Conservation (phyloP, 1,140 invertebrate species). For the Platorchestia sp. region DNA sequence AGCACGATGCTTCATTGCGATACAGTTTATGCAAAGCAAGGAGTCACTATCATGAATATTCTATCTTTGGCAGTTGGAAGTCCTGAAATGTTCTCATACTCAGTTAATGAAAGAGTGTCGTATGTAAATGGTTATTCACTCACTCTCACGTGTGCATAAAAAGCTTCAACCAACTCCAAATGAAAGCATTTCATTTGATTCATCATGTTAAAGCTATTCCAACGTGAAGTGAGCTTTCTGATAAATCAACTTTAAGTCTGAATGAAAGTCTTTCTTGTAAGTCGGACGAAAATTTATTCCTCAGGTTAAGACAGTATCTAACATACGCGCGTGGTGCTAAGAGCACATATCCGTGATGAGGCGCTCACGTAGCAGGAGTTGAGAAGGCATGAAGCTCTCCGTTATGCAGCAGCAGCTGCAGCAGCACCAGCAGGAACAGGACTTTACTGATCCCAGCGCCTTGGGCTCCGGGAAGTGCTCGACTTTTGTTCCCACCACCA, state of each 20-base stretch:
- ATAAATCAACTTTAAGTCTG: no score
- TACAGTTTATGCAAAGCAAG: not conserved
- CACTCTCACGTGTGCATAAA: no score
- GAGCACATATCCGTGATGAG: not conserved
- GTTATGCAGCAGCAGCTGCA: not conserved
- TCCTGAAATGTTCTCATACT: no score
- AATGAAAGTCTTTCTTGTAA: no score
- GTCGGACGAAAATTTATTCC: no score
- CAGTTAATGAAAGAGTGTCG: not conserved
- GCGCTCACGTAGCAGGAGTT: not conserved
- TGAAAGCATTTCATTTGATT: no score
- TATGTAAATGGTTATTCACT: not conserved
- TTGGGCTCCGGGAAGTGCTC: conserved; percentile 8
- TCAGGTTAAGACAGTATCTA: no score
- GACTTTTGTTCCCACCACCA: not conserved
- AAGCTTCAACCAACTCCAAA: no score
- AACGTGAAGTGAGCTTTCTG: no score
- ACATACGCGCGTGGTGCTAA: not conserved
- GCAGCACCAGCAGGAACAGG: conserved; percentile 1
- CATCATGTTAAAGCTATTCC: no score
- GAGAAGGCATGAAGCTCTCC: not conserved
- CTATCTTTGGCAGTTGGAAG: no score
- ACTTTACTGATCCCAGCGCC: not conserved
- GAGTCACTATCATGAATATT: no score
- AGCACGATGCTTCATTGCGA: not conserved